A percentile compares a stretch with the other conserved stretches of the same genome.
These are phyloP conservation scores for Eupeodes corollae DNA, from an alignment of 1,140 invertebrate species.

Conservation along the genomic window DNA sequence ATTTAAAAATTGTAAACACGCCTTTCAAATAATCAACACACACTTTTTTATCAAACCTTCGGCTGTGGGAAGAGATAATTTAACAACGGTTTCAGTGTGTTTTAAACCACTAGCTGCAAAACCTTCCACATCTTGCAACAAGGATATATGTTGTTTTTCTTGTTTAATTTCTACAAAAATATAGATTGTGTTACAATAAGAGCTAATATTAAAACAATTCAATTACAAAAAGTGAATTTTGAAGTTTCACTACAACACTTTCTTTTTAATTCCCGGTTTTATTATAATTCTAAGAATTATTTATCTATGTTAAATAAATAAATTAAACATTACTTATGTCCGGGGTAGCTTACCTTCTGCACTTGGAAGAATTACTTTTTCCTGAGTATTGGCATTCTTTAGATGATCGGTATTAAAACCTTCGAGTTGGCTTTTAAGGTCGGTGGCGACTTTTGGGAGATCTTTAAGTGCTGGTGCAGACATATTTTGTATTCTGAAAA, in stretches of 20 bases:
- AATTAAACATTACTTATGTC: no score
- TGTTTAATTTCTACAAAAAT: slow-evolving; percentile 54
- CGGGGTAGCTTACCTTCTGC: slow-evolving; percentile 80
- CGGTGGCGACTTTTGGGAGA: slow-evolving; percentile 74
- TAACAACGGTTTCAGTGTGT: slow-evolving; percentile 64
- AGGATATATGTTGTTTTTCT: slow-evolving; percentile 59
- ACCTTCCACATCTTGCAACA: slow-evolving; percentile 60
- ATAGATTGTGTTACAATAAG: no score
- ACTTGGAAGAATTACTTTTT: slow-evolving; percentile 78
- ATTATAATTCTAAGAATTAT: no score
- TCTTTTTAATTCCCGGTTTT: no score
- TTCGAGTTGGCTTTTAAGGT: slow-evolving; percentile 79
- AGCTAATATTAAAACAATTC: no score
- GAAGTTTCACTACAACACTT: no score
- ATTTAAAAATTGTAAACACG: not conserved
- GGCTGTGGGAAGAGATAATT: slow-evolving; percentile 66
- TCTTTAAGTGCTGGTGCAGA: slow-evolving; percentile 65
- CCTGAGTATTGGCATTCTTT: slow-evolving; percentile 72
- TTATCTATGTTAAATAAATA: no score
- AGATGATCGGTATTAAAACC: slow-evolving; percentile 71
- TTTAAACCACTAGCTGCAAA: slow-evolving; percentile 59
- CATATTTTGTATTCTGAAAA: slow-evolving; percentile 19
- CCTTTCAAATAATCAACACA: slow-evolving; percentile 1
- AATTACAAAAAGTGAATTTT: no score
- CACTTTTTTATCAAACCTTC: slow-evolving; percentile 46